These are phyloP conservation scores for Isoperla grammatica DNA, from an alignment of 2,888 invertebrate genomes.

Conservation along the genomic window DNA sequence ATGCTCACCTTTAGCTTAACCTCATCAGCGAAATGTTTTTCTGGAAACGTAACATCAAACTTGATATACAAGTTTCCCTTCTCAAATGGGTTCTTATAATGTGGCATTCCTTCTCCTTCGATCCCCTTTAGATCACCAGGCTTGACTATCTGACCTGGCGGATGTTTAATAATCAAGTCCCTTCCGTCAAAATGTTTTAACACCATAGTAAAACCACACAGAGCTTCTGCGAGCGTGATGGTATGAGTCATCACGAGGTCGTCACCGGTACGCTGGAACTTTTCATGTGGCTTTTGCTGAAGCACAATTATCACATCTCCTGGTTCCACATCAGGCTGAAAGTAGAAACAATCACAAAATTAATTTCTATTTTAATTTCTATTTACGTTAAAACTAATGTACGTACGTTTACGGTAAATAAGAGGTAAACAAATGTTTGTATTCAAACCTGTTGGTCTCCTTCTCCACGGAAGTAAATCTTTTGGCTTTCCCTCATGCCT, in stretches of 20 bases:
- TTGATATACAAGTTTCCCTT: slow-evolving; percentile 82
- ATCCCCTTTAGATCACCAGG: slow-evolving; percentile 68
- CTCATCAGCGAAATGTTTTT: slow-evolving; percentile 68
- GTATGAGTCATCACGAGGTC: slow-evolving; percentile 68
- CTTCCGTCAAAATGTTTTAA: slow-evolving; percentile 88
- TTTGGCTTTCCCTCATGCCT: slow-evolving; percentile 82
- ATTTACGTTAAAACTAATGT: background rate
- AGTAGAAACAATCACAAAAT: slow-evolving; percentile 18
- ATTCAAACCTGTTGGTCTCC: slow-evolving; percentile 72
- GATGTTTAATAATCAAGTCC: slow-evolving; percentile 68
- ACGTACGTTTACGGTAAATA: background rate
- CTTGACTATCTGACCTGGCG: slow-evolving; percentile 57
- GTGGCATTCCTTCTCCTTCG: slow-evolving; percentile 86
- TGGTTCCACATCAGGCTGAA: slow-evolving; percentile 71
- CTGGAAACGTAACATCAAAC: slow-evolving; percentile 82
- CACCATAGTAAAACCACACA: slow-evolving; percentile 82
- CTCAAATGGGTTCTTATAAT: slow-evolving; percentile 74
- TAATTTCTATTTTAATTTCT: background rate
- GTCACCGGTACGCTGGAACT: slow-evolving; percentile 70
- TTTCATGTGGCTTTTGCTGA: slow-evolving; percentile 71
- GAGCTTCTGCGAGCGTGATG: slow-evolving; percentile 77
- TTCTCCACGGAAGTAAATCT: slow-evolving; percentile 79
- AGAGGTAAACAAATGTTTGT: too few relatives aligned
- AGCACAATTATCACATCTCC: slow-evolving; percentile 88
- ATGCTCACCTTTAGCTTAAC: slow-evolving; percentile 48